Evolutionary conservation across 2,888 invertebrate species (phyloP).

Genomic region (Coenonympha arcania): DNA sequence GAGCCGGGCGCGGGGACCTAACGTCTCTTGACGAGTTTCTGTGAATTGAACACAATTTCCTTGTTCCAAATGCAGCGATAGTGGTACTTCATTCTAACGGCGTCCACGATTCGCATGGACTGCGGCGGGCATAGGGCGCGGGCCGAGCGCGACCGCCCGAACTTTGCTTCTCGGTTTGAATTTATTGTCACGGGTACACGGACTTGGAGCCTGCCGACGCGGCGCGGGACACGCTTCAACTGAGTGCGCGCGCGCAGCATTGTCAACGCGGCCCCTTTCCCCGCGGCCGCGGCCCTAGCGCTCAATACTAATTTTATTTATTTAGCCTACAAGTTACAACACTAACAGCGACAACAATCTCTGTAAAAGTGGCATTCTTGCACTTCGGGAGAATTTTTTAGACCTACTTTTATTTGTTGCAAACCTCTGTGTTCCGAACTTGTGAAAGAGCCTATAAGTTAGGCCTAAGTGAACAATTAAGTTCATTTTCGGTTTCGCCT

Average conservation of each 20-base stretch:
- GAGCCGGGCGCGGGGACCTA: slow-evolving; percentile 65
- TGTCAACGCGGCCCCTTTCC: slow-evolving; percentile 28
- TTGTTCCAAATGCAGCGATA: slow-evolving; percentile 94
- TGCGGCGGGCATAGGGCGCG: slow-evolving; percentile 68
- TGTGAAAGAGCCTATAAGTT: too few species aligned
- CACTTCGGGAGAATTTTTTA: neutral
- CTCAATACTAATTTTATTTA: slow-evolving; percentile 19
- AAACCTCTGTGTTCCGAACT: too few species aligned
- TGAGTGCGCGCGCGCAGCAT: slow-evolving; percentile 45
- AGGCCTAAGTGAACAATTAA: too few species aligned
- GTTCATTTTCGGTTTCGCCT: neutral
- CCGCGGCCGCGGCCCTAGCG: slow-evolving; percentile 10
- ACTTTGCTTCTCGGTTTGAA: slow-evolving; percentile 54
- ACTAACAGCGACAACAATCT: slow-evolving; percentile 13
- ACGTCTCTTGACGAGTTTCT: slow-evolving; percentile 94
- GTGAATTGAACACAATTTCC: slow-evolving; percentile 93
- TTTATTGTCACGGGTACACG: slow-evolving; percentile 67
- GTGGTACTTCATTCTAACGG: slow-evolving; percentile 79
- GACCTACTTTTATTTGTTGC: neutral
- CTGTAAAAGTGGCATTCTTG: slow-evolving; percentile 9
- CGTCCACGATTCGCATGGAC: slow-evolving; percentile 61
- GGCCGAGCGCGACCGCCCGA: slow-evolving; percentile 66
- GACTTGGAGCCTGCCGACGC: slow-evolving; percentile 52
- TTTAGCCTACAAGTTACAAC: slow-evolving; percentile 13
- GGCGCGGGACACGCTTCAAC: slow-evolving; percentile 51